These are phyloP conservation scores for Polia nebulosa DNA, from an alignment of 2,888 invertebrate species.

Conservation along the genomic window DNA sequence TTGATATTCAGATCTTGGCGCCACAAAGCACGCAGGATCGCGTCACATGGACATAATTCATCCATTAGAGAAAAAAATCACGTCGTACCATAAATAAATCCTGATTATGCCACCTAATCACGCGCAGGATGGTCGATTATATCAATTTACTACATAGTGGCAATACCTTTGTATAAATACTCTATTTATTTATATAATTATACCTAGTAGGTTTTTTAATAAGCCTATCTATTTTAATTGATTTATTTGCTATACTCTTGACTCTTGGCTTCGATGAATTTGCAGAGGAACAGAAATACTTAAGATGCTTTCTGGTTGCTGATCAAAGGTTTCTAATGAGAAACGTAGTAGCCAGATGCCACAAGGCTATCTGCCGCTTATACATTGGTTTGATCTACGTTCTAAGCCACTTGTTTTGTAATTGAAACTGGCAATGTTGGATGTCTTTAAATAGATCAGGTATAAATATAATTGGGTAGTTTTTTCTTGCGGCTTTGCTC, in stretches of 20 bases:
- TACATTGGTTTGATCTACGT: neutral
- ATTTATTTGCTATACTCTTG: slow-evolving; percentile 19
- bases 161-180: slow-evolving; percentile 32
- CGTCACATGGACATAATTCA: slow-evolving; percentile 33
- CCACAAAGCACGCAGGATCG: slow-evolving; percentile 18
- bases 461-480: too few relatives aligned
- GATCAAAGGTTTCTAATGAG: neutral
- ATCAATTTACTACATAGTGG: slow-evolving; percentile 43
- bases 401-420: neutral
- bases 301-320: neutral
- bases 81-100: slow-evolving; percentile 31
- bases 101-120: slow-evolving; percentile 32
- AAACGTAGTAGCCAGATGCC: neutral
- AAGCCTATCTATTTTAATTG: slow-evolving; percentile 44
- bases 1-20: slow-evolving; percentile 40
- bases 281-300: neutral
- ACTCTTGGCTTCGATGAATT: neutral
- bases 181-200: slow-evolving; percentile 42
- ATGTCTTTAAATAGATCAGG: neutral
- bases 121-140: slow-evolving; percentile 42
- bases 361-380: neutral
- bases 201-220: slow-evolving; percentile 31
- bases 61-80: slow-evolving; percentile 45
- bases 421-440: neutral
- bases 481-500: neutral